Conservation (phyloP, 2,113 vertebrate species). For the Carassius carassius region DNA sequence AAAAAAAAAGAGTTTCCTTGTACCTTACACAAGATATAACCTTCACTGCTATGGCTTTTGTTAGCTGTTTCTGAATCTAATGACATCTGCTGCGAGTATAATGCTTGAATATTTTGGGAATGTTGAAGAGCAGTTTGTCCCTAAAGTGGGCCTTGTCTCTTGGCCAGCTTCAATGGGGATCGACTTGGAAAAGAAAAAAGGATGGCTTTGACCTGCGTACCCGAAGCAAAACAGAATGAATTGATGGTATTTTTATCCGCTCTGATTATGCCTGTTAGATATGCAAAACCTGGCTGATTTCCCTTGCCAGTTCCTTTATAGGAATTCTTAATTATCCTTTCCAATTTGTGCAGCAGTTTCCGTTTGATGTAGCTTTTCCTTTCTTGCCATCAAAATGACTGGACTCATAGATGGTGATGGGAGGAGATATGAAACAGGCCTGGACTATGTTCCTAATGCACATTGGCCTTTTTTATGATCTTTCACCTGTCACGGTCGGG, state of each 20-base stretch:
- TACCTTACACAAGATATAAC: background rate
- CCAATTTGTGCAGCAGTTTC: conserved; percentile 47
- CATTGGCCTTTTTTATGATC: conserved; percentile 19
- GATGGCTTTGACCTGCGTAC: conserved; percentile 43
- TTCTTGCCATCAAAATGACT: conserved; percentile 29
- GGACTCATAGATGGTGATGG: background rate
- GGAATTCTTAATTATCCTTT: conserved; percentile 55
- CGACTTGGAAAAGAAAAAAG: conserved; percentile 28
- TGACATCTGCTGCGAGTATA: background rate
- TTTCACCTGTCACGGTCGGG: background rate
- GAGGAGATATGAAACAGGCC: background rate
- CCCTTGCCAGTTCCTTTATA: conserved; percentile 55
- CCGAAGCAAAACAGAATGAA: conserved; percentile 36
- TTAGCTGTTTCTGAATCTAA: background rate
- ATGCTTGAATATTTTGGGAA: conserved; percentile 20
- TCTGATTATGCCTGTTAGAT: conserved; percentile 56
- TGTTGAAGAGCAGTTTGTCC: background rate
- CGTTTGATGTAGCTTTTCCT: conserved; percentile 41
- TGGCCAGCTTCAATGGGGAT: conserved; percentile 37
- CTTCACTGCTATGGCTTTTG: background rate
- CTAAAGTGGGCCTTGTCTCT: conserved; percentile 28
- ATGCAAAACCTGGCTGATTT: conserved; percentile 55
- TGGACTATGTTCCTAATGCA: conserved; percentile 4
- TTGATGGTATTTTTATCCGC: conserved; percentile 56
- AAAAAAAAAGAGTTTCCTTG: background rate